phyloP scores from a whole-genome alignment of 1,140 invertebrate genomes.

The Drosophila ficusphila region DNA sequence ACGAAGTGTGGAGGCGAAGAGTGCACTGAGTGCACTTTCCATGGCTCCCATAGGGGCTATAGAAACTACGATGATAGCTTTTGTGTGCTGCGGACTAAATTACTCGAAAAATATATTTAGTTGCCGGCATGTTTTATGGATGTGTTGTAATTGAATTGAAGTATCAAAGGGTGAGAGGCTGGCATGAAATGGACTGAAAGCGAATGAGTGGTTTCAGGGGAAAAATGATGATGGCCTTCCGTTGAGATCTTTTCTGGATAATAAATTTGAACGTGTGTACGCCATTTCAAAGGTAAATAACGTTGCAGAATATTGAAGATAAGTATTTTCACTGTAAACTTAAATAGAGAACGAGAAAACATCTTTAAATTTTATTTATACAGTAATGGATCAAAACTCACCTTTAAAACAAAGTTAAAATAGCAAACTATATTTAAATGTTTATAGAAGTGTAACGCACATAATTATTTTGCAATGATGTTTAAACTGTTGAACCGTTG shows the following conservation, averaged over 20 bases:
- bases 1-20: constrained; percentile 25
- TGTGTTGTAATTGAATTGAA: constrained; percentile 54
- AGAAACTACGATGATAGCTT: not conserved
- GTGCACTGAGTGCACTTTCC: constrained; percentile 54
- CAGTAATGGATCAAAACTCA: too few relatives aligned
- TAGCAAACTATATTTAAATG: not conserved
- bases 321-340: not conserved
- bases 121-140: constrained; percentile 20
- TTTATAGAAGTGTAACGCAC: not conserved
- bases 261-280: not conserved
- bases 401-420: too few relatives aligned
- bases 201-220: constrained; percentile 8
- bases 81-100: constrained; percentile 25
- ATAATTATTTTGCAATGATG: not conserved
- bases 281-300: not conserved
- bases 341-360: too few relatives aligned
- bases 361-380: too few relatives aligned
- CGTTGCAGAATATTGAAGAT: not conserved
- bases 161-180: constrained; percentile 35
- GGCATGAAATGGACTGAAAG: constrained; percentile 1
- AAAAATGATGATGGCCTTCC: not conserved
- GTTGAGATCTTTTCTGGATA: not conserved
- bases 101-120: constrained; percentile 43
- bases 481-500: not conserved
- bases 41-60: constrained; percentile 51